Evolutionary conservation across 2,888 invertebrate species (phyloP).

Genomic region (Notocelia uddmanniana): DNA sequence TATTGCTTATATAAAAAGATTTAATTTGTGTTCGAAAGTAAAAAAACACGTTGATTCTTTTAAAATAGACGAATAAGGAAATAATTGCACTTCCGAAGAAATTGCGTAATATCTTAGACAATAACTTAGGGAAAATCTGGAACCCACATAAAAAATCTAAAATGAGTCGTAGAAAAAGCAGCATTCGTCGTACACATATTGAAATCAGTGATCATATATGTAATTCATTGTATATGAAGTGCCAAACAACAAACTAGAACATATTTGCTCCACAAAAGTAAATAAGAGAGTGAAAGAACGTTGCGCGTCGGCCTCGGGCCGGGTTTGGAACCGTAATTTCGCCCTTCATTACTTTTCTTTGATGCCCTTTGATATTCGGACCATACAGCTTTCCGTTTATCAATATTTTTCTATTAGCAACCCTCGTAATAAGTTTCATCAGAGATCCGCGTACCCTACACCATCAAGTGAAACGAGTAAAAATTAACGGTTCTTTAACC

Average conservation of each 20-base stretch:
- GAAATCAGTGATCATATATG: too few species aligned
- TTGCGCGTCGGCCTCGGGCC: background rate
- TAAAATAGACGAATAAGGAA: too few species aligned
- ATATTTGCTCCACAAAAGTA: constrained; percentile 2
- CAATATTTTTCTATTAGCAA: constrained; percentile 23
- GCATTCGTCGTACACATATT: too few species aligned
- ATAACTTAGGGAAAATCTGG: too few species aligned
- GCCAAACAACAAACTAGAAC: background rate
- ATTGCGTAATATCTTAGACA: too few species aligned
- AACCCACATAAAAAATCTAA: too few species aligned
- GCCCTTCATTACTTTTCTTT: constrained; percentile 34
- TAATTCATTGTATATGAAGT: background rate
- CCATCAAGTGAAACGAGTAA: background rate
- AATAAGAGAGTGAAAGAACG: constrained; percentile 9
- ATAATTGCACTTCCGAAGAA: too few species aligned
- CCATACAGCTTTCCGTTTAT: constrained; percentile 8
- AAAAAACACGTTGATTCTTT: too few species aligned
- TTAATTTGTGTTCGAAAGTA: too few species aligned
- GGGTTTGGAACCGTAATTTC: constrained; percentile 22
- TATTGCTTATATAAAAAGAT: too few species aligned
- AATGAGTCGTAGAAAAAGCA: too few species aligned
- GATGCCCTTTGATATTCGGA: constrained; percentile 24
- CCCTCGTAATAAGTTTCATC: background rate
- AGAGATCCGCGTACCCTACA: background rate
- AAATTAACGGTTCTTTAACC: too few species aligned